Base-by-base conservation (phyloP, 1,140 invertebrate species). In the Diorhabda sublineata region DNA sequence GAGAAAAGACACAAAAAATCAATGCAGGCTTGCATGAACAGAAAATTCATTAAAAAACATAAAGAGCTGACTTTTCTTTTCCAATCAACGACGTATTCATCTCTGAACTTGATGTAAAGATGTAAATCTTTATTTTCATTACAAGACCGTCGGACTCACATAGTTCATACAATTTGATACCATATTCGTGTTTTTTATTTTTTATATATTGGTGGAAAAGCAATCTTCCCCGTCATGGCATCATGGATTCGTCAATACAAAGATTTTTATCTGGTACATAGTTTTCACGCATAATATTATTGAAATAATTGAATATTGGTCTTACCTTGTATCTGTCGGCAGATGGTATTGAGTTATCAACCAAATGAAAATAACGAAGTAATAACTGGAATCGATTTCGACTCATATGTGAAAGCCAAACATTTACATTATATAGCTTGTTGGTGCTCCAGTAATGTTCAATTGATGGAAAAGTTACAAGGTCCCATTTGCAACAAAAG, bases 231-330 rank as follows among this genome's bases (percentile, higher is more conserved):
- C 74, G 67, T 61, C 74, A 80, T 7, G 76, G 75, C 41, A 80
- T 64, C 63, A 81, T 71, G n/a, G 75, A 78, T 72, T 82, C 79
- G 71, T 82, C 79, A 47, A 82, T 69, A 57, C 71, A 77, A 42
- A 82, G 62, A 42, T 77, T 74, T 78, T 78, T 68, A 45, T 68
- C 71, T 69, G 73, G 68, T 71, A 26, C 26, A 26, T 79, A 79
- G 58, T 75, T 69, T 65, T 64, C 61, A 58, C 62, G 45, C 58
- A 69, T 69, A 61, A 60, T 69, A 61, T 65, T 60, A 69, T 69
- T 65, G 62, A 69, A 65, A 66, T 69, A 57, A 69, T 69, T 65
- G 26, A 69, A 45, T 42, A 69, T 66, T 65, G 68, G 68, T 66
- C 58, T 69, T 5, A 65, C 68, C 57, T 65, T 69, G 59, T 67